Conservation (phyloP, 2,113 vertebrate species). For the Penelope pileata region DNA sequence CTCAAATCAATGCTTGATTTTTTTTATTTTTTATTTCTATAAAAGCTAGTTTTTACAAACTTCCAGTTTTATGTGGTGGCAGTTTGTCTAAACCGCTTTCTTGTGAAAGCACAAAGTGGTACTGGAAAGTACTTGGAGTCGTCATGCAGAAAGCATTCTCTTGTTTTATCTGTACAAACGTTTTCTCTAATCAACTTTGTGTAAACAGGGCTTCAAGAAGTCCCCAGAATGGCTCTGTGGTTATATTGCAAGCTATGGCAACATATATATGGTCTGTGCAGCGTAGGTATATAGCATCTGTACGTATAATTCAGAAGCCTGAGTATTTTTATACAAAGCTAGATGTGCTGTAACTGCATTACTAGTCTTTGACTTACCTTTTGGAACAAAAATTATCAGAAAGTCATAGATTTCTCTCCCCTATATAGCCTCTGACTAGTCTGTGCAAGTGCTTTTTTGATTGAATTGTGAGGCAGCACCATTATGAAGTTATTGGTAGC, state of each 20-base stretch:
- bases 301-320: neutral
- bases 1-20: neutral
- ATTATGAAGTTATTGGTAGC: neutral
- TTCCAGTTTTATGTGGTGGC: neutral
- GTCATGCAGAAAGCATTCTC: neutral
- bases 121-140: neutral
- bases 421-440: rapidly evolving
- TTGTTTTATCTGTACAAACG: neutral
- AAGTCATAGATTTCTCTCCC: rapidly evolving
- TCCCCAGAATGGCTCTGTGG: neutral
- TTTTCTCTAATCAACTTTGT: neutral
- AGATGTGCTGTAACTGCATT: neutral
- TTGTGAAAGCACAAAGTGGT: neutral
- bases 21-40: neutral
- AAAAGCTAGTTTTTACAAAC: neutral
- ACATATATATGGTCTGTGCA: neutral
- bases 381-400: neutral
- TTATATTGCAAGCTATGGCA: neutral
- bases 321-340: neutral
- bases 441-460: neutral
- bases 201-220: neutral
- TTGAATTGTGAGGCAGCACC: neutral
- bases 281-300: neutral
- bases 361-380: neutral
- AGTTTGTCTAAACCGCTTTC: neutral